A percentile compares a stretch with the other conserved stretches of the same genome.
phyloP scores from a whole-genome alignment of 2,797 vertebrate species.

The Rhynchonycteris naso region DNA sequence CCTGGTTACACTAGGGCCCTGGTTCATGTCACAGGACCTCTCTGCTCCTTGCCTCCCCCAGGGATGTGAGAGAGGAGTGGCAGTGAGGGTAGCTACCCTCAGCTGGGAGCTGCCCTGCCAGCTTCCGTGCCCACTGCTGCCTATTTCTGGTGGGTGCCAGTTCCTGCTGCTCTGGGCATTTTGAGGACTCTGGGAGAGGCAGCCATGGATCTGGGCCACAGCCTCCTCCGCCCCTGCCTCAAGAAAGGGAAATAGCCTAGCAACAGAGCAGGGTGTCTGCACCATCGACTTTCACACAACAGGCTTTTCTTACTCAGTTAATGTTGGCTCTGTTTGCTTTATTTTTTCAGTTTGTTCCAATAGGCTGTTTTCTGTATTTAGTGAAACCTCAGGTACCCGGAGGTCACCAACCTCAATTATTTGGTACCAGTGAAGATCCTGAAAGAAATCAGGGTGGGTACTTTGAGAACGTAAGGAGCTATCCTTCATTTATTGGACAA shows the following conservation, averaged over 20 bases:
- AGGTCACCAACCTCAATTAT: neutral
- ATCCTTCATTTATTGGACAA: neutral
- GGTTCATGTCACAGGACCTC: neutral
- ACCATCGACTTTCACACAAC: rapidly evolving
- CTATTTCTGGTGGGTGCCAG: neutral
- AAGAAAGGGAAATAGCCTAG: neutral
- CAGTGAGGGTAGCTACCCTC: neutral
- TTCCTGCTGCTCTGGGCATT: neutral
- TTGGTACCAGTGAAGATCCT: neutral
- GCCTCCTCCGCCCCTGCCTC: neutral
- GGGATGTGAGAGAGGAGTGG: neutral
- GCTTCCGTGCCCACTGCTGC: neutral
- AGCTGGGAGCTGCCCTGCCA: neutral
- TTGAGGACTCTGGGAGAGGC: neutral
- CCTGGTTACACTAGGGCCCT: too few species aligned
- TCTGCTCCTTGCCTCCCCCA: neutral
- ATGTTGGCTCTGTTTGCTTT: neutral
- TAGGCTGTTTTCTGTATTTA: neutral
- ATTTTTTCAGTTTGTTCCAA: neutral
- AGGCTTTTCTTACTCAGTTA: neutral
- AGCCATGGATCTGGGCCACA: neutral
- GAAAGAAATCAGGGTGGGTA: neutral
- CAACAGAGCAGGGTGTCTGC: neutral
- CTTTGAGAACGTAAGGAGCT: neutral
- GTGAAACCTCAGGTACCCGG: neutral